phyloP scores from a whole-genome alignment of 1,140 invertebrate species.

The Drosophila obscura region DNA sequence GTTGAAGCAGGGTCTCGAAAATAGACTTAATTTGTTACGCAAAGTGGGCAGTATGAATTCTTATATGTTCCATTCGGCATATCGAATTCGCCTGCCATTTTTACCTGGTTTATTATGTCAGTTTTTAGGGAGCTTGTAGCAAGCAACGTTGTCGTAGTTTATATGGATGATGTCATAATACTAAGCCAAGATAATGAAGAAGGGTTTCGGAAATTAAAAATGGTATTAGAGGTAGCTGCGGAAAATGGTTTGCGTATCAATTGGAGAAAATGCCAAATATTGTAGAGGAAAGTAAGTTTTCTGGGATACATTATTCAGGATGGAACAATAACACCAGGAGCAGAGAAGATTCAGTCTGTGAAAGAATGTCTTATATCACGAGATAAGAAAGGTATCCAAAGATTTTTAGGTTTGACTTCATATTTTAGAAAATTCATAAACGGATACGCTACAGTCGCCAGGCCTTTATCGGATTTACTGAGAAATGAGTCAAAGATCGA shows the following conservation, averaged over 20 bases:
- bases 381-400: conserved; percentile 12
- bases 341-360: conserved; percentile 6
- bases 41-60: background rate
- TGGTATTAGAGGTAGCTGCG: background rate
- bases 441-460: background rate
- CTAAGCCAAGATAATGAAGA: background rate
- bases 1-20: background rate
- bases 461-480: background rate
- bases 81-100: too few species aligned
- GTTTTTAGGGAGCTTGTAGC: too few species aligned
- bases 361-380: conserved; percentile 11
- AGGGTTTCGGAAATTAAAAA: background rate
- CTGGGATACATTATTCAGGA: conserved; percentile 21
- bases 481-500: background rate
- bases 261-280: background rate
- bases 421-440: conserved; percentile 15
- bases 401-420: conserved; percentile 18
- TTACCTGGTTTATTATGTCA: background rate
- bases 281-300: background rate
- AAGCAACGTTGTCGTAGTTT: background rate
- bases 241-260: background rate
- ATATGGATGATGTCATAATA: background rate
- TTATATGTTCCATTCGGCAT: background rate
- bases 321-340: background rate
- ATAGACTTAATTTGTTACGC: background rate